Base-by-base conservation (phyloP, 1,140 invertebrate genomes). In the Eupristina koningsbergeri region DNA sequence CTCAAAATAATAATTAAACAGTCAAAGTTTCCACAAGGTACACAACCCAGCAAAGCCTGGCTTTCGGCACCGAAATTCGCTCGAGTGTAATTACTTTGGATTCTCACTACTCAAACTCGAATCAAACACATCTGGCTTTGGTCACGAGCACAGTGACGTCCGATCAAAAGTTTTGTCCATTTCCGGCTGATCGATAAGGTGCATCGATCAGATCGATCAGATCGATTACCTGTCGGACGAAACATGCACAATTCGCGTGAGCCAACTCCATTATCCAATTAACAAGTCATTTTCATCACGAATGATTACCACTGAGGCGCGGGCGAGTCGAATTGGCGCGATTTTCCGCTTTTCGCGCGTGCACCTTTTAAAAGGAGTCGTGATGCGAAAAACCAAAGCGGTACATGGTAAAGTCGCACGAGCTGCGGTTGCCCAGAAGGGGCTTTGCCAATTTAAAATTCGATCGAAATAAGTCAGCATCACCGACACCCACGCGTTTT, bases 221-320 rank as follows among this genome's bases (percentile, higher is more conserved):
- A 22, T 58, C 53, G 11, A 9, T 3, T 15, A 36, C 78, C 2
- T 47, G 79, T 9, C 34, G 63, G 22, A 41, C 34, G 36, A 64
- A n/a, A n/a, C 47, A 63, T 47, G 26, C 34, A 13, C 31, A 50
- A 69, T 29, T 8, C 17, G 1, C n/a, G 58, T 17, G 58, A 17
- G 8, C 47, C 22, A n/a, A n/a, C n/a, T 19, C 47, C 50, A 61
- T 74, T 81, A 81, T 81, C 80, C 80, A 81, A 81, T 81, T 81
- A 76, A 77, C 85, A 6, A 69, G 39, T 63, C 61, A 47, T 50
- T 69, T 76, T 36, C 64, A n/a, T n/a, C n/a, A 3, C 31, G 77
- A 47, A 19, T 71, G 83, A 84, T 83, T 64, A 80, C 69, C 80
- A 82, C 69, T 79, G 53, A 86, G 77, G 71, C 83, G 79, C 73